Percentiles rank a stretch among this genome's conserved stretches.
Conservation (phyloP, 2,888 invertebrate genomes). For the Melanchra persicariae region DNA sequence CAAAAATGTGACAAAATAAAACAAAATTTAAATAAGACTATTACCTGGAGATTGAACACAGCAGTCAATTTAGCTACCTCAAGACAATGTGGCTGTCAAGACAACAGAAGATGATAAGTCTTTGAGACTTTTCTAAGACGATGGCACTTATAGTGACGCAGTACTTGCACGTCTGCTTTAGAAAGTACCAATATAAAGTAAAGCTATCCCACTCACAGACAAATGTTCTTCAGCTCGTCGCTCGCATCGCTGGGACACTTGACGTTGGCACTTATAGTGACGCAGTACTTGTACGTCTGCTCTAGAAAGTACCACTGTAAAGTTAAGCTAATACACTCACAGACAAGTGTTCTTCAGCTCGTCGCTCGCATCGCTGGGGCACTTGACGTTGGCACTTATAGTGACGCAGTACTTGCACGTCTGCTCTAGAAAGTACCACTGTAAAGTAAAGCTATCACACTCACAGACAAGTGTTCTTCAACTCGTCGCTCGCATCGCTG, state of each 20-base stretch:
- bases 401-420: slow-evolving; percentile 72
- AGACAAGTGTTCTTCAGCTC: slow-evolving; percentile 61
- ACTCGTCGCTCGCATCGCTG: slow-evolving; percentile 48
- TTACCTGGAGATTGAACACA: too few species aligned
- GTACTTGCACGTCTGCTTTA: slow-evolving; percentile 70
- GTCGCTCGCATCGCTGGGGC: slow-evolving; percentile 58
- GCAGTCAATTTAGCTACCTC: too few species aligned
- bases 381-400: slow-evolving; percentile 63
- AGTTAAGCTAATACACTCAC: slow-evolving; percentile 57
- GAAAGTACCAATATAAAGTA: slow-evolving; percentile 65
- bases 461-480: slow-evolving; percentile 68
- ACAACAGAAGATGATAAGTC: too few species aligned
- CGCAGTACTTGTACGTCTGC: slow-evolving; percentile 70
- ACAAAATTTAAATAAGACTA: too few species aligned
- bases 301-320: slow-evolving; percentile 45
- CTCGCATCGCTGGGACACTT: slow-evolving; percentile 63
- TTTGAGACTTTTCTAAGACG: slow-evolving; percentile 16
- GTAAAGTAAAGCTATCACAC: slow-evolving; percentile 23
- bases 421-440: slow-evolving; percentile 45
- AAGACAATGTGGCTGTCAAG: too few species aligned
- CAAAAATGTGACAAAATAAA: too few species aligned
- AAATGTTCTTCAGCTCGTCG: slow-evolving; percentile 49
- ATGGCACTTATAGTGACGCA: slow-evolving; percentile 71
- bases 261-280: slow-evolving; percentile 68
- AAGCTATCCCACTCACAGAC: slow-evolving; percentile 65